Conservation (phyloP, 2,113 vertebrate genomes). For the Raja brachyura region DNA sequence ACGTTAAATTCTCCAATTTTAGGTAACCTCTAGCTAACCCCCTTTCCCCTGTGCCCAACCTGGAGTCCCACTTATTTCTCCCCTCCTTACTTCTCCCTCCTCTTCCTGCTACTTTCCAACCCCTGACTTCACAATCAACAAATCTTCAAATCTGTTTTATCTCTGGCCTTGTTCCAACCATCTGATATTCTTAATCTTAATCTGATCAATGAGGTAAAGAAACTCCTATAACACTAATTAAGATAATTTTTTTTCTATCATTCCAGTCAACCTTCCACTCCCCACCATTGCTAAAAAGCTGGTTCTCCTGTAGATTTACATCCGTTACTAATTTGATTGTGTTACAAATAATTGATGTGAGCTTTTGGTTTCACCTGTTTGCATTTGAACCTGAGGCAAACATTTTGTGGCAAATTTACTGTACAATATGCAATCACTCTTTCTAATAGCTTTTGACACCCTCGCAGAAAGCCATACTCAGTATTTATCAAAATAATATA, state of each 20-base stretch:
- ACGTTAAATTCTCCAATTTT: no score
- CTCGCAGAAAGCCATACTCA: neutral
- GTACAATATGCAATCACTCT: neutral
- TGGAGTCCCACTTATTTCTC: no score
- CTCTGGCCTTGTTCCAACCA: neutral
- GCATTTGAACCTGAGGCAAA: neutral
- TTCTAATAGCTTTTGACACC: neutral
- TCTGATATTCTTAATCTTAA: neutral
- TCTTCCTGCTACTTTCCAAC: no score
- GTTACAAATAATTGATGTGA: neutral
- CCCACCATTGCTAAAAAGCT: neutral
- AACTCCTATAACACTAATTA: neutral
- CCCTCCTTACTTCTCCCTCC: no score
- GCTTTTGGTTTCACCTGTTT: neutral
- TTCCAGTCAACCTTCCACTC: neutral
- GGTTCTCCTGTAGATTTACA: neutral
- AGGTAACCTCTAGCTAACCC: no score
- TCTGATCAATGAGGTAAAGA: neutral
- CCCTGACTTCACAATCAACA: no score
- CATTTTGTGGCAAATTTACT: neutral
- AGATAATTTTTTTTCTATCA: no score
- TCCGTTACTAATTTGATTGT: neutral
- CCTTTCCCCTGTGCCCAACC: no score
- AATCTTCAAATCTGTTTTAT: no score
- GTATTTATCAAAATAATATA: neutral